phyloP scores from a whole-genome alignment of 2,888 invertebrate species.

The Tanytarsus gracilentus region DNA sequence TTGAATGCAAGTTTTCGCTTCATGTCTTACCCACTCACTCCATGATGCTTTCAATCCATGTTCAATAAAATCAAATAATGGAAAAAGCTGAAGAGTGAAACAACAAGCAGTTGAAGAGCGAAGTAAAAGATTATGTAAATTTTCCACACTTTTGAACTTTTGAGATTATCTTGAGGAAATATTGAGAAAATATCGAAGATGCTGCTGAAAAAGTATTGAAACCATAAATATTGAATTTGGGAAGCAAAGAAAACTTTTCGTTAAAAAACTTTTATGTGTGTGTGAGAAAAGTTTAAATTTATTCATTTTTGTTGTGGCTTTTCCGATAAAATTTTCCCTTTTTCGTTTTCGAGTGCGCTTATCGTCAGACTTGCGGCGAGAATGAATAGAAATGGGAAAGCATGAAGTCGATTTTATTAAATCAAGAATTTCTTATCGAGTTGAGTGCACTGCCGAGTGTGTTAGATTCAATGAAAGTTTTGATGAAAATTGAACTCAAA shows the following conservation, averaged over 20 bases:
- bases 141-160: constrained; percentile 13
- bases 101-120: too few species aligned
- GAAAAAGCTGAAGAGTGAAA: too few species aligned
- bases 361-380: neutral
- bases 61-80: too few species aligned
- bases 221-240: constrained; percentile 3
- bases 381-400: neutral
- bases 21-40: too few species aligned
- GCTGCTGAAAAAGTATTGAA: too few species aligned
- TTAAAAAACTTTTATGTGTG: constrained; percentile 1
- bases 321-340: neutral
- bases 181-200: neutral
- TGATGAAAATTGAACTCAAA: too few species aligned
- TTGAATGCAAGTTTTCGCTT: too few species aligned
- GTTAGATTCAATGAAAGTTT: too few species aligned
- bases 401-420: too few species aligned
- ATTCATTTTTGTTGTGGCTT: constrained; percentile 14
- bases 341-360: neutral
- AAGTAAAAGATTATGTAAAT: constrained; percentile 25
- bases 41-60: too few species aligned
- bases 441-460: too few species aligned
- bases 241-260: neutral
- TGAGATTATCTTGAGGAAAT: constrained; percentile 2
- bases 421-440: too few species aligned
- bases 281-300: neutral